Evolutionary conservation across 2,888 invertebrate genomes (phyloP).

Genomic region (Pilophorus perplexus): DNA sequence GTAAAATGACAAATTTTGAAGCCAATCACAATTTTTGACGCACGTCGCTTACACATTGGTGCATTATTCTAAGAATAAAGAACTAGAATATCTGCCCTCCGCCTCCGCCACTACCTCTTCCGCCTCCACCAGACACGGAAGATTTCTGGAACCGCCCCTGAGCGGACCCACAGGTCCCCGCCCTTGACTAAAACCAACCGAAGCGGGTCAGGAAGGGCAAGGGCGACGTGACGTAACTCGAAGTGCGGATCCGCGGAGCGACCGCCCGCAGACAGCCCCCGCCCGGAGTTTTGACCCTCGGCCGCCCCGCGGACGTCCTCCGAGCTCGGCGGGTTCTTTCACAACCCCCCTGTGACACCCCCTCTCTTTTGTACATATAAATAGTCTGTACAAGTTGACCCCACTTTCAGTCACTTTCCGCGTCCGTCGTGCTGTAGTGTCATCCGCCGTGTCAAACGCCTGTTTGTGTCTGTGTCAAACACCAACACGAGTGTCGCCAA

Average conservation of each 20-base stretch:
- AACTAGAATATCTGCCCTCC: too few species aligned
- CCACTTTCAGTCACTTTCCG: constrained; percentile 37
- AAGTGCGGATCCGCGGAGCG: neutral
- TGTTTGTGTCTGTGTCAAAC: constrained; percentile 12
- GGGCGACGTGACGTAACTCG: constrained; percentile 28
- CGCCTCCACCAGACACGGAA: too few species aligned
- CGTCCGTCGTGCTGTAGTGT: constrained; percentile 31
- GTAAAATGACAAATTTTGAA: too few species aligned
- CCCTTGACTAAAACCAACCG: constrained; percentile 19
- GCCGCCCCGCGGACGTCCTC: neutral
- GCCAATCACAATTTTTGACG: too few species aligned
- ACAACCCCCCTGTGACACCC: constrained; percentile 15
- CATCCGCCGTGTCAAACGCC: constrained; percentile 9
- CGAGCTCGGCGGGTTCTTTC: constrained; percentile 17
- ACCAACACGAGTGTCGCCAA: too few species aligned
- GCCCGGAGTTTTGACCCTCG: neutral
- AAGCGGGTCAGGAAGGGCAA: constrained; percentile 33
- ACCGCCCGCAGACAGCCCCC: neutral
- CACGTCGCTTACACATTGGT: too few species aligned
- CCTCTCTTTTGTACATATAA: constrained; percentile 16
- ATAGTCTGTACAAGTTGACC: constrained; percentile 21
- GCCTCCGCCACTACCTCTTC: too few species aligned
- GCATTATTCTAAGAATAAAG: too few species aligned
- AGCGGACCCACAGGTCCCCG: neutral
- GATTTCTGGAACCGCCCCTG: too few species aligned